Evolutionary conservation across 2,113 vertebrate species (phyloP), one percentile per base, ranked within the genome.

Genomic region (Acrocephalus arundinaceus): DNA sequence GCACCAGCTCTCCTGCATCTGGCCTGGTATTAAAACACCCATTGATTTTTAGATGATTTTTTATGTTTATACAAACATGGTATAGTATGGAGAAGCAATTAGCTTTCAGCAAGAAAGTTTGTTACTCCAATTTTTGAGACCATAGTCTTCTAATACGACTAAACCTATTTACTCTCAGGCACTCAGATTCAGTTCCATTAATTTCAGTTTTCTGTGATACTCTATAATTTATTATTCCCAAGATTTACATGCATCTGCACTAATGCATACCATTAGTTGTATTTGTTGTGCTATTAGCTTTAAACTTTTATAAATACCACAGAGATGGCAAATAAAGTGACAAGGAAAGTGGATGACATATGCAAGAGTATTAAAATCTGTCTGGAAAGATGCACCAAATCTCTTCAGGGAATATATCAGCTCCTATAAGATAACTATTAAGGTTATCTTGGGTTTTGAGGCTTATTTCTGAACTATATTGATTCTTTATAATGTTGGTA

Each of bases 251-350:
- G 37, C n/a, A 62, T 91, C 68, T 85, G n/a, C 49, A 61, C 37
- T 35, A 35, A 35, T 35, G 35, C 35, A 35, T 82, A 57, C 49
- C 41, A 55, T 87, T 91, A 94, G 24, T 70, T 93, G 20, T 81
- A 27, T 91, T 89, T 89, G 35, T 87, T 68, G n/a, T 87, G 71
- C 49, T 89, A 63, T 90, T 85, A 94, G 17, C 70, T 93, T 91
- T 87, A 91, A 94, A 94, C 10, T 84, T 95, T 94, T 76, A 92
- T 92, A 35, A 89, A 76, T 68, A 75, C 48, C 55, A 58, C 4
- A 74, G 37, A 79, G 46, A 85, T 91, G 39, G 59, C 16, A 93
- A 94, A 71, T 87, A 61, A 96, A 89, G 16, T 90, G 85, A 90
- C 82, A 91, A 87, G 62, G 4, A 85, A 91, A 91, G 62, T 39